These are phyloP conservation scores for Anagrus nilaparvatae DNA, from an alignment of 1,140 invertebrate genomes.

Conservation along the genomic window DNA sequence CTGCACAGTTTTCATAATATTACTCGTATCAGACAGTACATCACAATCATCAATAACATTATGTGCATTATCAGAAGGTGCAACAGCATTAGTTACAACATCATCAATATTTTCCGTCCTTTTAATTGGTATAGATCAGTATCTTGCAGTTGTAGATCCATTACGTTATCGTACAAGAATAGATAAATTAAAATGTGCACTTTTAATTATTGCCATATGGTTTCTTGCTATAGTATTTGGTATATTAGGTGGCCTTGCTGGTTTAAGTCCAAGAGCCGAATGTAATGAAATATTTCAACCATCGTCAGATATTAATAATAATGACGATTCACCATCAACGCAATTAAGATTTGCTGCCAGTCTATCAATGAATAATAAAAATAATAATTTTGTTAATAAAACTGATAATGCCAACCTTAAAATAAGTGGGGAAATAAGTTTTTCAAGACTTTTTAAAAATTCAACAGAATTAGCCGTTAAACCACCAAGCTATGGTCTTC, in stretches of 20 bases:
- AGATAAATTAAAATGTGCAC: slow-evolving; percentile 57
- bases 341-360: no score
- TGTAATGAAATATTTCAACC: no score
- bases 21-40: slow-evolving; percentile 42
- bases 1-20: slow-evolving; percentile 49
- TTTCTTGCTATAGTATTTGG: slow-evolving; percentile 49
- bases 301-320: no score
- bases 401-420: no score
- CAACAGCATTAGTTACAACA: slow-evolving; percentile 32
- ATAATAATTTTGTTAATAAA: no score
- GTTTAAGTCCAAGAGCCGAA: no score
- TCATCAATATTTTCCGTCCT: slow-evolving; percentile 59
- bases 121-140: slow-evolving; percentile 76
- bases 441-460: no score
- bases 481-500: slow-evolving; percentile 32
- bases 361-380: no score
- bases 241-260: slow-evolving; percentile 42
- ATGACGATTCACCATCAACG: no score
- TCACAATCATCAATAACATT: slow-evolving; percentile 17
- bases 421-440: no score
- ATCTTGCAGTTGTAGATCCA: slow-evolving; percentile 77
- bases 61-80: slow-evolving; percentile 32
- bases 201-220: slow-evolving; percentile 61
- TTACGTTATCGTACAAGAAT: slow-evolving; percentile 72
- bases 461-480: no score